phyloP scores from a whole-genome alignment of 1,140 invertebrate genomes.

The Sycophila sp. region DNA sequence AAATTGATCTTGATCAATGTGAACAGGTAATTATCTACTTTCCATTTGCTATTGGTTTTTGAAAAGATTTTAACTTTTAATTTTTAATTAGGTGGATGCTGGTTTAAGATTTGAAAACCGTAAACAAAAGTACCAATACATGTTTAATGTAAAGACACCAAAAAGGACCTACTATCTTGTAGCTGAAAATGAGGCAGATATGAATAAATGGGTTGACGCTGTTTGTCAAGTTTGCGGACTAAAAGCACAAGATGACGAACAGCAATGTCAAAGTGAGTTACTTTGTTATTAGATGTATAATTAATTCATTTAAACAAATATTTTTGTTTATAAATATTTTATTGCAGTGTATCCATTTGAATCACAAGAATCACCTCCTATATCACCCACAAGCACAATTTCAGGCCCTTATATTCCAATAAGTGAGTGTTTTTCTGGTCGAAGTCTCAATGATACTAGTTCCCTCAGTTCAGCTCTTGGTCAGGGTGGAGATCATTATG shows the following conservation, averaged over 20 bases:
- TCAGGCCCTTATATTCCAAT: conserved; percentile 83
- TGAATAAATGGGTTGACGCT: conserved; percentile 95
- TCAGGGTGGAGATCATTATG: conserved; percentile 61
- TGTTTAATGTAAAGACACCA: conserved; percentile 91
- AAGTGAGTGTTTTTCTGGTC: conserved; percentile 90
- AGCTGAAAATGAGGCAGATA: conserved; percentile 88
- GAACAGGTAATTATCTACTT: conserved; percentile 77
- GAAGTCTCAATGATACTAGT: conserved; percentile 66
- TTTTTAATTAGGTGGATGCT: conserved; percentile 76
- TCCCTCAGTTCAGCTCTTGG: conserved; percentile 56
- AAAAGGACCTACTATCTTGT: conserved; percentile 91
- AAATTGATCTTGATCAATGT: conserved; percentile 93
- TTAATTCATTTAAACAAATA: background rate
- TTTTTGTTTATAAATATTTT: background rate
- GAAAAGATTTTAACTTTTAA: background rate
- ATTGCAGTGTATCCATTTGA: conserved; percentile 60
- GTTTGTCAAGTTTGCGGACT: conserved; percentile 93
- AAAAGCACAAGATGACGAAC: conserved; percentile 79
- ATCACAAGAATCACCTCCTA: conserved; percentile 70
- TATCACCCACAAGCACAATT: conserved; percentile 69
- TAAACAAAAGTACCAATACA: conserved; percentile 81
- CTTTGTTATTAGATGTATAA: background rate
- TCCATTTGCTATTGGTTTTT: too few species aligned
- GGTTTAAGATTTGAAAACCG: conserved; percentile 82
- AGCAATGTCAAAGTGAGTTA: conserved; percentile 59